Base-by-base conservation (phyloP, 2,888 invertebrate genomes). In the Cylloceria caligata region DNA sequence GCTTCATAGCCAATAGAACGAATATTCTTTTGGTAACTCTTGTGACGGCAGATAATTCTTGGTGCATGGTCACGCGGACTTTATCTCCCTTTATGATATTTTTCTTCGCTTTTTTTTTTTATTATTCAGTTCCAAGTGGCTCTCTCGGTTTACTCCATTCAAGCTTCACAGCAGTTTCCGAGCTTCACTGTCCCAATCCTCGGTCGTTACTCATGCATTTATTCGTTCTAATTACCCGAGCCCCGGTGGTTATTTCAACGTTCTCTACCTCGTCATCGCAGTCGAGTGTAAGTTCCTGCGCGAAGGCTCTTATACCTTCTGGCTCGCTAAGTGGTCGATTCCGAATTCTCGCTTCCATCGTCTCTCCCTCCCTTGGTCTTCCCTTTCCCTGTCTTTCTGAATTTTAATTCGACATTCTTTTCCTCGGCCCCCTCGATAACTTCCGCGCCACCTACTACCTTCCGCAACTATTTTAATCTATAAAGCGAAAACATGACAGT, bases 161-260 rank as follows among this genome's bases (percentile, higher is more conserved):
- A 27, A 39, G 69, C 19, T 42, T 52, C 49, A 21, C 67, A 21
- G 64, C 60, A 75, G 49, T 81, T 79, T 60, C 81, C 80, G 60
- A 81, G 83, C 83, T 83, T 65, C 64, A 52, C 60, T 65, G 24
- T 78, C 60, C 62, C 67, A 77, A 60, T 65, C 80, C 62, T 49
- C 52, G 49, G 74, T 76, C 84, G 83, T 83, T 69, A 80, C 86
- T 89, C 88, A 88, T 89, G 85, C 87, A 89, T 89, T 88, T 88
- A 89, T 89, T 89, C 88, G 82, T 78, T 79, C 84, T 88, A 88
- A 88, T 88, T 88, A 88, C 83, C 34, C 34, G 47, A 36, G 67
- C 76, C 45, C 77, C 47, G 73, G 73, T 69, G 78, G 79, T 85
- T 84, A 75, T 82, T 85, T 68, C 75, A 83, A 45, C 34, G 64